A percentile compares a stretch with the other conserved stretches of the same genome.
Conservation (phyloP, 2,797 vertebrate genomes). For the Pseudochaenichthys georgianus region DNA sequence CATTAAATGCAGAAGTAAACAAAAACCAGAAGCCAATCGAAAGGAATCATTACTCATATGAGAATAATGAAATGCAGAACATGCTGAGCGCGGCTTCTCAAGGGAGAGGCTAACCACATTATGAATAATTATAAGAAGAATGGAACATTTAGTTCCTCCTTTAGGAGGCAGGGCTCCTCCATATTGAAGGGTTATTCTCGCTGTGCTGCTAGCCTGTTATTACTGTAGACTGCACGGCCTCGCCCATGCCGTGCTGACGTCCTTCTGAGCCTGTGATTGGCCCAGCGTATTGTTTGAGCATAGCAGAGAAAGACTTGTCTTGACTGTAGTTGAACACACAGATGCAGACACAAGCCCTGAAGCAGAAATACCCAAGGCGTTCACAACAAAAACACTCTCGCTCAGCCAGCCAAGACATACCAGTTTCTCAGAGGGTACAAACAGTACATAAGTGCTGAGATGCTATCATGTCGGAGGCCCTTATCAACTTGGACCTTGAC, state of each 20-base stretch:
- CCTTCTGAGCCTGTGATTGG: conserved; percentile 19
- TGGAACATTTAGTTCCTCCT: conserved; percentile 46
- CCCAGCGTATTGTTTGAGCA: conserved; percentile 29
- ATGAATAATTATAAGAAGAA: conserved; percentile 28
- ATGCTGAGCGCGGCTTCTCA: conserved; percentile 19
- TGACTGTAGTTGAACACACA: conserved; percentile 35
- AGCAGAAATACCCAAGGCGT: neutral
- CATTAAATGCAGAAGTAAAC: conserved; percentile 37
- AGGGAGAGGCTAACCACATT: conserved; percentile 29
- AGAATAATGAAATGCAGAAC: conserved; percentile 38
- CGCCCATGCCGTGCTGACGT: conserved; percentile 36
- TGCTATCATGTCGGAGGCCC: conserved; percentile 2
- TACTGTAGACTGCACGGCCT: conserved; percentile 42
- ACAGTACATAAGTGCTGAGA: conserved; percentile 24
- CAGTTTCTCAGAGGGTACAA: conserved; percentile 14
- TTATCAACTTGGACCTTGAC: conserved; percentile 22
- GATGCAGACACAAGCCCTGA: conserved; percentile 27
- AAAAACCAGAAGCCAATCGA: conserved; percentile 35
- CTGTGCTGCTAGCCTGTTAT: conserved; percentile 50
- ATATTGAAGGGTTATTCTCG: conserved; percentile 36
- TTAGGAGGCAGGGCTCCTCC: conserved; percentile 33
- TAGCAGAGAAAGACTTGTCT: conserved; percentile 36
- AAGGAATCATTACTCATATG: conserved; percentile 18
- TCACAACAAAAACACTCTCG: conserved; percentile 8
- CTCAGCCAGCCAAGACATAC: neutral